These are phyloP conservation scores for Artemia sinica DNA, from an alignment of 2,888 invertebrate genomes.

Conservation along the genomic window DNA sequence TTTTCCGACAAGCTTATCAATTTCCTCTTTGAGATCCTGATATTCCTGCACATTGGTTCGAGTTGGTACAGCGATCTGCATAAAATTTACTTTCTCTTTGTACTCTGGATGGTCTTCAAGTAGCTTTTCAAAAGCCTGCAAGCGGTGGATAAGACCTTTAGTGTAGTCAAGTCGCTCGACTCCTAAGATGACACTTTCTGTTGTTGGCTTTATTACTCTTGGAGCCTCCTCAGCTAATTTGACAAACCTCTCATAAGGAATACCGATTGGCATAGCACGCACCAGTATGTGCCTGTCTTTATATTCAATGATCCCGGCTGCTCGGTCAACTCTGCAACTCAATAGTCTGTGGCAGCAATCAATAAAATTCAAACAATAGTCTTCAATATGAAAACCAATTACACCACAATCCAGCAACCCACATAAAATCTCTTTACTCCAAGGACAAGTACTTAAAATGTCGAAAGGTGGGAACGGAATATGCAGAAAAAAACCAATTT, in stretches of 20 bases:
- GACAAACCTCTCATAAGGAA: slow-evolving; percentile 63
- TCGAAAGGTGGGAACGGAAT: slow-evolving; percentile 39
- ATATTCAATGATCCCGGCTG: slow-evolving; percentile 66
- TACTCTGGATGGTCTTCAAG: slow-evolving; percentile 33
- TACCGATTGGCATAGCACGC: slow-evolving; percentile 69
- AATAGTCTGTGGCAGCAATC: slow-evolving; percentile 67
- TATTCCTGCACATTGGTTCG: slow-evolving; percentile 34
- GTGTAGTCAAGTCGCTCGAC: slow-evolving; percentile 34
- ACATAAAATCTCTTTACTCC: slow-evolving; percentile 28
- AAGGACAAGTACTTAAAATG: slow-evolving; percentile 34
- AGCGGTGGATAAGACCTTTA: slow-evolving; percentile 33
- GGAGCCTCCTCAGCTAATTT: slow-evolving; percentile 48
- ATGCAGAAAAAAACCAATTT: slow-evolving; percentile 37
- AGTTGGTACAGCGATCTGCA: slow-evolving; percentile 34
- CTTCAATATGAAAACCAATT: slow-evolving; percentile 79
- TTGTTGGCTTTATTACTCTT: slow-evolving; percentile 26
- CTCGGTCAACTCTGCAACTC: slow-evolving; percentile 71
- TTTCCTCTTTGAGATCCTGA: slow-evolving; percentile 33
- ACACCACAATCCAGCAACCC: slow-evolving; percentile 65
- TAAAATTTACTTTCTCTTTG: slow-evolving; percentile 31
- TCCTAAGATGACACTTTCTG: slow-evolving; percentile 32
- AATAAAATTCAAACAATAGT: slow-evolving; percentile 76
- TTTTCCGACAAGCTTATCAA: slow-evolving; percentile 33
- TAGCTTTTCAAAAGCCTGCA: slow-evolving; percentile 32
- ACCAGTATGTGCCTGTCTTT: slow-evolving; percentile 68